Percentiles rank a stretch among this genome's conserved stretches.
These are phyloP conservation scores for Rhamnusium bicolor DNA, from an alignment of 2,888 invertebrate species.

Conservation along the genomic window DNA sequence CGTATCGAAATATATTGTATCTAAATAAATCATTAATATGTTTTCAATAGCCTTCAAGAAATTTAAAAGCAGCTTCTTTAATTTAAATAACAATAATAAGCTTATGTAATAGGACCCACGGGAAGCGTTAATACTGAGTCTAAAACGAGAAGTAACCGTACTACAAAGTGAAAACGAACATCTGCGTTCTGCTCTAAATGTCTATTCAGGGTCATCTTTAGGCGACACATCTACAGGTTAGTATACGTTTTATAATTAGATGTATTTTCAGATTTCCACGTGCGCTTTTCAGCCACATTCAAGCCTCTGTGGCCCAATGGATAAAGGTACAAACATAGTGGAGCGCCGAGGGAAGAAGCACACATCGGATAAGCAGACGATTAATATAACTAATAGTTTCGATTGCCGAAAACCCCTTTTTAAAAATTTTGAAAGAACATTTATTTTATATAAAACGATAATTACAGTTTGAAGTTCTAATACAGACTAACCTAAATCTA, in stretches of 20 bases:
- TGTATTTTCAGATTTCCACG: background rate
- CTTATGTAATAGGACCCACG: constrained; percentile 82
- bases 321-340: too few relatives aligned
- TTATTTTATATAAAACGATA: too few relatives aligned
- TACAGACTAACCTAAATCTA: too few relatives aligned
- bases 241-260: constrained; percentile 11
- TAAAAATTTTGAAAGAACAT: too few relatives aligned
- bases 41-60: background rate
- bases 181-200: constrained; percentile 82
- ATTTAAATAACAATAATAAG: background rate
- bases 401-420: too few relatives aligned
- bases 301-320: constrained; percentile 87
- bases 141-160: constrained; percentile 90
- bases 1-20: too few relatives aligned
- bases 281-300: background rate
- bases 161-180: constrained; percentile 92
- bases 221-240: constrained; percentile 41
- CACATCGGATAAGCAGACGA: too few relatives aligned
- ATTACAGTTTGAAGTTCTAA: too few relatives aligned
- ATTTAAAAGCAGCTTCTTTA: background rate
- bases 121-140: constrained; percentile 90
- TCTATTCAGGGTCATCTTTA: constrained; percentile 74
- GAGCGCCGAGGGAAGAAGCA: too few relatives aligned
- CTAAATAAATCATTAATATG: too few relatives aligned
- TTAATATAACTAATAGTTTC: too few relatives aligned